Evolutionary conservation across 2,113 vertebrate species (phyloP), one percentile per base, ranked within the genome.

Genomic region (Glaucomys volans): DNA sequence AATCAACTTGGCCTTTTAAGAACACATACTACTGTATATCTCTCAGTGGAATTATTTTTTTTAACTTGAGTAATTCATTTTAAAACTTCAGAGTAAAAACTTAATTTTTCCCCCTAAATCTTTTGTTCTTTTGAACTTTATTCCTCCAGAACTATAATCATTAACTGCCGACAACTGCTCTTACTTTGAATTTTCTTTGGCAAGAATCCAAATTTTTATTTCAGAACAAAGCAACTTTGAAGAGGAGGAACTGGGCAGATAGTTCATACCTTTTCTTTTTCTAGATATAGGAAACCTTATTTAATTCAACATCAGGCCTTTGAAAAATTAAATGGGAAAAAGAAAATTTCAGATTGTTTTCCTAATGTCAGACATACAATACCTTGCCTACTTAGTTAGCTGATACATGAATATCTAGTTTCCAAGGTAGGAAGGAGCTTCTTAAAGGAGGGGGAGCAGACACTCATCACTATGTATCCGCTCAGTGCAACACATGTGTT

Each of bases 51-150:
- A 69, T 50, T 75, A 52, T 74, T 44, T 74, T 40, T n/a, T 87
- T 87, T 52, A 96, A 82, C n/a, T 77, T 74, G 37, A 74, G 80
- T 62, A 59, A 89, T 57, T 87, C 24, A 57, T 35, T 83, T 95
- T 54, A 92, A 90, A 92, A 77, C 14, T 75, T 90, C n/a, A 62
- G 66, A 95, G 84, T 66, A 85, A 91, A 94, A 96, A 69, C 28
- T 72, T 83, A 14, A 54, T 32, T 66, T 30, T 17, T 74, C 62
- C 14, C 28, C 69, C 16, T 81, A 79, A 76, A 62, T 69, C 47
- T 67, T 81, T 86, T 91, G 26, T 93, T 83, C 80, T 69, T 57
- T 94, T 95, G 66, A 87, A 94, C 22, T 90, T 90, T 76, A 47
- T 66, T 92, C 30, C 57, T 89, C 17, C 57, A 52, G 37, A 90